A percentile compares a stretch with the other conserved stretches of the same genome.
These are phyloP conservation scores for Cisticola juncidis DNA, from an alignment of 2,113 vertebrate genomes.

Conservation along the genomic window DNA sequence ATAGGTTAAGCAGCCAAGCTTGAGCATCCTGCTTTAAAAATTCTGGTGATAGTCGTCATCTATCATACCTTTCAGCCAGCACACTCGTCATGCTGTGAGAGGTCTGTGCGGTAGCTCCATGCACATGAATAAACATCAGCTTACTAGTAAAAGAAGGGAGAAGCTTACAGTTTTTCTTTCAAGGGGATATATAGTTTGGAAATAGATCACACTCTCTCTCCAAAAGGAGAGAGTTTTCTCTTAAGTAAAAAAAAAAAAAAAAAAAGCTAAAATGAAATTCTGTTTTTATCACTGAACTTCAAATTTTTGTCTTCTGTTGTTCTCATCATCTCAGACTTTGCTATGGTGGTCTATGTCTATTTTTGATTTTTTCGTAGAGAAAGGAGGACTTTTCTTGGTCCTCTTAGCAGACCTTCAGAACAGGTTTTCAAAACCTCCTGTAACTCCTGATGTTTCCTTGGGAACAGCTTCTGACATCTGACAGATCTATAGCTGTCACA, in stretches of 20 bases:
- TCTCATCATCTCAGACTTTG: background rate
- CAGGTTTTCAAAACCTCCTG: constrained; percentile 12
- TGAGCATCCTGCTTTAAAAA: constrained; percentile 56
- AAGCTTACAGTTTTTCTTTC: constrained; percentile 17
- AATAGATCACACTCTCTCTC: constrained; percentile 1
- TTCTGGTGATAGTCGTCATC: constrained; percentile 36
- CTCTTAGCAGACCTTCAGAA: background rate
- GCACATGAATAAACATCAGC: constrained; percentile 55
- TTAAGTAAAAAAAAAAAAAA: background rate
- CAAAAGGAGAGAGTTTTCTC: background rate
- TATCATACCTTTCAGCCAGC: constrained; percentile 51
- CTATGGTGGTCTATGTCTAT: background rate
- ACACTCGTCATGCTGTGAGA: constrained; percentile 37
- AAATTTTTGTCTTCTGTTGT: background rate
- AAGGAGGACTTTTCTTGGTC: constrained; percentile 2
- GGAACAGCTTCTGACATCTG: background rate
- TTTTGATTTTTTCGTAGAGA: constrained; percentile 4
- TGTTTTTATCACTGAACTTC: background rate
- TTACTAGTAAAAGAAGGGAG: background rate
- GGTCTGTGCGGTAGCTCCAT: constrained; percentile 21
- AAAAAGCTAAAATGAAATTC: background rate
- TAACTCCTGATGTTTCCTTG: constrained; percentile 41
- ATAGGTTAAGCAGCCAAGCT: constrained; percentile 57
- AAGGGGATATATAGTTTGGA: constrained; percentile 22
- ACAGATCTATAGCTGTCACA: constrained; percentile 54